Conservation (phyloP, 2,888 invertebrate species). For the Dasysyrphus tricinctus region DNA sequence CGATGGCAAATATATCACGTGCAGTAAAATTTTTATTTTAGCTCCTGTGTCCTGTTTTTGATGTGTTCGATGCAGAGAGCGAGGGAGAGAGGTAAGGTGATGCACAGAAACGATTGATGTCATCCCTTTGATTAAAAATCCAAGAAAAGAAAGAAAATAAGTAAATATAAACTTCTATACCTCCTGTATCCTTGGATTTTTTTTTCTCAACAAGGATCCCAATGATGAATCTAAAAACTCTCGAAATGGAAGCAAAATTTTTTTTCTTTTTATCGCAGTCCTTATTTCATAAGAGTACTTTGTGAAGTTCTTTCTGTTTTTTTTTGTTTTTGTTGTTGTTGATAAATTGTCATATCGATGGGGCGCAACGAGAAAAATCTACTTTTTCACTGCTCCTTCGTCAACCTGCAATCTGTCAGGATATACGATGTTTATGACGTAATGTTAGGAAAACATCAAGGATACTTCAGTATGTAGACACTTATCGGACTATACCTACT, state of each 20-base stretch:
- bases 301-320: background rate
- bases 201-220: slow-evolving; percentile 49
- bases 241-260: slow-evolving; percentile 19
- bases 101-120: slow-evolving; percentile 62
- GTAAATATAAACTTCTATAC: background rate
- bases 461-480: slow-evolving; percentile 58
- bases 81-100: background rate
- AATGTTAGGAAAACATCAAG: slow-evolving; percentile 54
- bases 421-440: slow-evolving; percentile 61
- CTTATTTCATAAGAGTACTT: background rate
- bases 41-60: slow-evolving; percentile 26
- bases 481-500: slow-evolving; percentile 50
- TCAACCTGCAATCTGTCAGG: slow-evolving; percentile 70
- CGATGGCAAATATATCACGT: background rate
- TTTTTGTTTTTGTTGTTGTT: background rate
- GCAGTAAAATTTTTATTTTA: slow-evolving; percentile 36
- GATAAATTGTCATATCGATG: slow-evolving; percentile 52
- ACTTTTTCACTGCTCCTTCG: slow-evolving; percentile 22
- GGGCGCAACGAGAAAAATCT: slow-evolving; percentile 33
- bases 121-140: slow-evolving; percentile 46
- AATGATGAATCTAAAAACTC: slow-evolving; percentile 29
- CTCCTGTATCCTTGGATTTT: background rate
- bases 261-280: slow-evolving; percentile 18
- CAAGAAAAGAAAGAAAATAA: slow-evolving; percentile 11
- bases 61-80: background rate